Evolutionary conservation across 2,113 vertebrate genomes (phyloP), one percentile per base, ranked within the genome.

Genomic region (Junco hyemalis): DNA sequence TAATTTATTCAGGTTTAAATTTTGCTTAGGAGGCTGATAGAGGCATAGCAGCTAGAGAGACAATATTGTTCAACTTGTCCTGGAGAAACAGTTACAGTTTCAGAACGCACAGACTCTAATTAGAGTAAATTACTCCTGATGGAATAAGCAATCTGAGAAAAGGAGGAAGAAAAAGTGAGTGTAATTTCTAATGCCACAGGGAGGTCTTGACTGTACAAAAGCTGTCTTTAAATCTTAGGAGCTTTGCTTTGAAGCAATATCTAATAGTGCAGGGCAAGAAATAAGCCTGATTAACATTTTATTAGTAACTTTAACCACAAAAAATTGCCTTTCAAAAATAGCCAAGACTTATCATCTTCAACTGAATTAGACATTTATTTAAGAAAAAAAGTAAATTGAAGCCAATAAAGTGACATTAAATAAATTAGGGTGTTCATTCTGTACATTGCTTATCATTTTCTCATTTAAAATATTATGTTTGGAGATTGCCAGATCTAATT

Each of bases 51-150:
- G 81, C 66, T 65, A 60, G 28, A 1, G 6, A 79, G 47, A 68
- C 79, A 59, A 17, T 70, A 83, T 92, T 57, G 45, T 93, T 97
- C 91, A 80, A 73, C 95, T 96, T 95, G 94, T 97, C 84, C 71
- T 92, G 81, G 71, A 96, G 95, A 97, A 97, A 90, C 79, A 53
- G 92, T 95, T 97, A 71, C 47, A 94, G 57, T 96, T 97, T 96
- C 93, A 93, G 96, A 97, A 94, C 71, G 90, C 90, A 96, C 61
- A 95, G 44, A 45, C 93, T 88, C 90, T 97, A 97, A 98, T 98
- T 97, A 98, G 64, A 92, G 83, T 78, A 97, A 97, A 98, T 97
- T 96, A 96, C 84, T 95, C 96, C 95, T 97, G 94, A 86, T 96
- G 96, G 97, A 98, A 97, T 97, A 96, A 96, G 87, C 59, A 81